A percentile compares a stretch with the other conserved stretches of the same genome.
Evolutionary conservation across 2,888 invertebrate species (phyloP).

Genomic region (Mythimna albipuncta): DNA sequence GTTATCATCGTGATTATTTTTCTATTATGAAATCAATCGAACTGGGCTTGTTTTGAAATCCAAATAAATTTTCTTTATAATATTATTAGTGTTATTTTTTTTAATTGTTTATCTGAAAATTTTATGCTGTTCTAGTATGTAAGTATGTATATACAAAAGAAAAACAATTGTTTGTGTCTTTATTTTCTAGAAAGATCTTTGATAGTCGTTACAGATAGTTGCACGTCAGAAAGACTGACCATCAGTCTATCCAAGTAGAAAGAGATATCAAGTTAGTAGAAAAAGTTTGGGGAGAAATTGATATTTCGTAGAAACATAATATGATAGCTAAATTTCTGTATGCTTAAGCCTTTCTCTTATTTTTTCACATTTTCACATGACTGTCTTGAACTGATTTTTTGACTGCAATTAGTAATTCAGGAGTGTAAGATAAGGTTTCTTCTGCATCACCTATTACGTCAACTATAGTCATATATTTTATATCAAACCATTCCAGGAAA

Average conservation of each 20-base stretch:
- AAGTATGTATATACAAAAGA: not conserved
- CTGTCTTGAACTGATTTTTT: not conserved
- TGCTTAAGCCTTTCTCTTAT: no score
- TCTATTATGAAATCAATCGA: not conserved
- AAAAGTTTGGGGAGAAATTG: no score
- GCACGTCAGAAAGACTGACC: no score
- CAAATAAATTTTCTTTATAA: no score
- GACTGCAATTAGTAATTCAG: slow-evolving; percentile 10
- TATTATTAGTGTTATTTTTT: not conserved
- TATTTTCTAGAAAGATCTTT: no score
- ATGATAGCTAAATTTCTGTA: not conserved
- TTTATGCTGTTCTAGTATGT: not conserved
- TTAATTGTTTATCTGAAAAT: not conserved
- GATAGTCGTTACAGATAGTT: no score
- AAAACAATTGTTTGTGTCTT: not conserved
- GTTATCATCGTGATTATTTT: not conserved
- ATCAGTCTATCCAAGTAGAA: no score
- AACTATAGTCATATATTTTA: slow-evolving; percentile 38
- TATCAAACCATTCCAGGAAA: slow-evolving; percentile 27
- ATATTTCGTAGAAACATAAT: not conserved
- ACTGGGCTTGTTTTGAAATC: not conserved
- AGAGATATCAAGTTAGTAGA: no score
- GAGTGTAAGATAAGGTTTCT: slow-evolving; percentile 3
- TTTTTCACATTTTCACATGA: not conserved
- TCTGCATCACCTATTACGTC: not conserved